Conservation (phyloP, 2,797 vertebrate genomes). For the Tarsius wallacei region DNA sequence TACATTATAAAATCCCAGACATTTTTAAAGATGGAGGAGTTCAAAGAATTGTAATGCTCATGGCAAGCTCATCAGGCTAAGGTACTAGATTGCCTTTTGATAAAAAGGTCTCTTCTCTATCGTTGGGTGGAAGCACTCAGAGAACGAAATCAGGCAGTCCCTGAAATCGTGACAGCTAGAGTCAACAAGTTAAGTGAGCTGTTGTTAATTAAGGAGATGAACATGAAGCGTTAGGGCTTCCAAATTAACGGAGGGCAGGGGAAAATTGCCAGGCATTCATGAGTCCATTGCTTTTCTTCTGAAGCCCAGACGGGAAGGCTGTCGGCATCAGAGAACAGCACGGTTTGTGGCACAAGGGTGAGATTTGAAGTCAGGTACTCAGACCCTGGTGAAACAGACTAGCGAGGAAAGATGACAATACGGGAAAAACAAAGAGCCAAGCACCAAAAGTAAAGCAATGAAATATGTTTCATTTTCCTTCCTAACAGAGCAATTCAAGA, state of each 20-base stretch:
- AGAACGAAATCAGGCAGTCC: not conserved
- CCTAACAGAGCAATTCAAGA: not conserved
- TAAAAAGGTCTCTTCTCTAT: not conserved
- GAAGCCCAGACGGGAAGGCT: not conserved
- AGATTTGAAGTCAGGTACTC: not conserved
- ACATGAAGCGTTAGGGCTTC: not conserved
- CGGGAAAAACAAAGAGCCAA: not conserved
- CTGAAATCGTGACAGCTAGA: not conserved
- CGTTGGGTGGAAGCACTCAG: not conserved
- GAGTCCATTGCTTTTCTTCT: not conserved
- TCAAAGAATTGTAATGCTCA: not conserved
- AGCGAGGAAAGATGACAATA: not conserved
- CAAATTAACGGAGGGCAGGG: not conserved
- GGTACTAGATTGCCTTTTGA: not conserved
- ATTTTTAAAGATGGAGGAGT: not conserved
- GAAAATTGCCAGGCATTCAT: not conserved
- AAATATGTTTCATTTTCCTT: not conserved
- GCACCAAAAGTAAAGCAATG: not conserved
- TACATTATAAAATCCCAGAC: not conserved
- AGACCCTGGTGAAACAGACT: not conserved
- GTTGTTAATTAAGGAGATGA: not conserved
- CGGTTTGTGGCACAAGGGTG: not conserved
- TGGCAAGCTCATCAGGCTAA: not conserved
- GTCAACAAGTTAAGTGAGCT: conserved; percentile 20
- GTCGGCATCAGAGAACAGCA: not conserved